phyloP scores from a whole-genome alignment of 2,113 vertebrate genomes.

The Stegastes partitus region DNA sequence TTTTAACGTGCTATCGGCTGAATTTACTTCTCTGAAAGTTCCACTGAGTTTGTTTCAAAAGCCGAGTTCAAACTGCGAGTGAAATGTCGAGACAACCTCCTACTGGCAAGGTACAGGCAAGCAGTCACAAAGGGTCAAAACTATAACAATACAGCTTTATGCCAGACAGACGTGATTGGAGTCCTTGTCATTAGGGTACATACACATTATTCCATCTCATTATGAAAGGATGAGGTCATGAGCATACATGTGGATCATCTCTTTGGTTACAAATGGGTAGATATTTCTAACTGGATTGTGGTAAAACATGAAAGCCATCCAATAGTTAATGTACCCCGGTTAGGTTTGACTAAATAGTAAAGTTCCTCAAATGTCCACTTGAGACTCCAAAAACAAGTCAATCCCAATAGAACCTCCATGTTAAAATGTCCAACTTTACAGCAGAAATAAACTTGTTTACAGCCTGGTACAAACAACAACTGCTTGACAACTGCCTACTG shows the following conservation, averaged over 20 bases:
- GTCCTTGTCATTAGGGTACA: background rate
- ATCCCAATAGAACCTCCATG: too few relatives aligned
- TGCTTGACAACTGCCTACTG: too few relatives aligned
- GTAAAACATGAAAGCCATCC: slow-evolving; percentile 28
- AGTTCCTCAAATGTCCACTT: too few relatives aligned
- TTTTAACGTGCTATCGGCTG: background rate
- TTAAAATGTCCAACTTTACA: too few relatives aligned
- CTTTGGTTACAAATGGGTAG: slow-evolving; percentile 16
- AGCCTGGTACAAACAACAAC: too few relatives aligned
- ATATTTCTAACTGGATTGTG: slow-evolving; percentile 34
- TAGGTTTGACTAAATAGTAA: background rate
- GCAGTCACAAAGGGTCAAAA: background rate
- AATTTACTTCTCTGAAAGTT: too few relatives aligned
- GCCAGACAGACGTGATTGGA: background rate
- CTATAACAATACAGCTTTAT: background rate
- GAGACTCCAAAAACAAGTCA: too few relatives aligned
- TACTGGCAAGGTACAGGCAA: too few relatives aligned
- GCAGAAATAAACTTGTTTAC: too few relatives aligned
- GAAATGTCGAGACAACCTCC: background rate
- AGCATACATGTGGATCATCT: background rate
- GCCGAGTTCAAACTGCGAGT: too few relatives aligned
- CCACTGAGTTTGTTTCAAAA: too few relatives aligned
- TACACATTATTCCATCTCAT: background rate
- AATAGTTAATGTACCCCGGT: background rate
- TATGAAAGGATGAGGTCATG: background rate